phyloP scores from a whole-genome alignment of 2,888 invertebrate species.

The Acrobeloides nanus region DNA sequence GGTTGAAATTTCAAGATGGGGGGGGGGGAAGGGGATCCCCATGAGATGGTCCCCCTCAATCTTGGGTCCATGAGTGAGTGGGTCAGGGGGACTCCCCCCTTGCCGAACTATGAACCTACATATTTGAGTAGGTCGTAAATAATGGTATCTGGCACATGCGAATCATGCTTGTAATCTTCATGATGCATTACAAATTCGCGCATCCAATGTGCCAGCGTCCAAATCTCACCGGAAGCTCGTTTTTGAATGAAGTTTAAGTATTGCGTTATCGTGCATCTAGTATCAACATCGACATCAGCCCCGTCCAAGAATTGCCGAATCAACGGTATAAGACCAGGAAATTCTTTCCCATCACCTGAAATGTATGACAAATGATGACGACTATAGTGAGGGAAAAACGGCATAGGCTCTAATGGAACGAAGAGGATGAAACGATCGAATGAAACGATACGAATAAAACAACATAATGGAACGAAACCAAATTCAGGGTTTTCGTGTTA shows the following conservation, averaged over 20 bases:
- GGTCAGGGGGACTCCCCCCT: no score
- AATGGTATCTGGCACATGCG: conserved; percentile 75
- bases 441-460: no score
- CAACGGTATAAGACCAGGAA: conserved; percentile 86
- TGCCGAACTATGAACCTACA: conserved; percentile 24
- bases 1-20: no score
- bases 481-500: no score
- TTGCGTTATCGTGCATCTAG: conserved; percentile 86
- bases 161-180: conserved; percentile 69
- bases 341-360: conserved; percentile 67
- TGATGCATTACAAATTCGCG: conserved; percentile 79
- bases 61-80: no score
- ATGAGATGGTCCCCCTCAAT: background rate
- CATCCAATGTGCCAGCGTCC: conserved; percentile 90
- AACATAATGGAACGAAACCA: no score
- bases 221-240: conserved; percentile 70
- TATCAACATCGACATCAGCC: conserved; percentile 96
- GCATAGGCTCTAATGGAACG: no score
- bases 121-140: conserved; percentile 74
- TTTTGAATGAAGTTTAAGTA: conserved; percentile 75
- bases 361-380: no score
- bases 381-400: background rate
- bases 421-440: no score
- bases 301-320: conserved; percentile 86
- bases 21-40: background rate